Percentiles rank a stretch among this genome's conserved stretches.
Evolutionary conservation across 2,113 vertebrate genomes (phyloP).

Genomic region (Dasyornis broadbenti): DNA sequence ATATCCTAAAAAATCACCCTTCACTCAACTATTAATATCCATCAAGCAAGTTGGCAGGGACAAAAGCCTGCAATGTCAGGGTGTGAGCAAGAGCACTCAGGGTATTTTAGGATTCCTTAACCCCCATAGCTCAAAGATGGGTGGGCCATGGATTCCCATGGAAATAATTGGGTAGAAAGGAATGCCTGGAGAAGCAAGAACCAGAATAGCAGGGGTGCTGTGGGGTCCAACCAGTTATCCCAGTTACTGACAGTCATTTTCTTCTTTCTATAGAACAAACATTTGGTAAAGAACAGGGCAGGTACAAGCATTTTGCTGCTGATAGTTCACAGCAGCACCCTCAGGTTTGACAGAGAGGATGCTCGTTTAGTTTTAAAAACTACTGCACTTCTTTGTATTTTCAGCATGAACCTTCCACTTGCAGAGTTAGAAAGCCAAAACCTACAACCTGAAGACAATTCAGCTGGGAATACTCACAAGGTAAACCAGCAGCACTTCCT

Average conservation of each 20-base stretch:
- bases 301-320: background rate
- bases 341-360: background rate
- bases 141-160: background rate
- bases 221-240: background rate
- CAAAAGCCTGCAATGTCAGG: background rate
- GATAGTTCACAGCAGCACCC: background rate
- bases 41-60: background rate
- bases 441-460: background rate
- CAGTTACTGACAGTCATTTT: background rate
- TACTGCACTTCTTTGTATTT: background rate
- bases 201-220: background rate
- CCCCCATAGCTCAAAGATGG: background rate
- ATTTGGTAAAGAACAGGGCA: background rate
- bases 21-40: background rate
- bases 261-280: background rate
- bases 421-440: background rate
- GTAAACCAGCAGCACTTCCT: background rate
- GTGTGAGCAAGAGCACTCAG: background rate
- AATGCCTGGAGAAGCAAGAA: constrained; percentile 17
- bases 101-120: background rate
- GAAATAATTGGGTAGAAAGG: background rate
- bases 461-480: background rate
- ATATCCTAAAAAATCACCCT: background rate
- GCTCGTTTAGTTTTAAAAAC: background rate
- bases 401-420: background rate